Evolutionary conservation across 2,797 vertebrate genomes (phyloP).

Genomic region (Coluber constrictor): DNA sequence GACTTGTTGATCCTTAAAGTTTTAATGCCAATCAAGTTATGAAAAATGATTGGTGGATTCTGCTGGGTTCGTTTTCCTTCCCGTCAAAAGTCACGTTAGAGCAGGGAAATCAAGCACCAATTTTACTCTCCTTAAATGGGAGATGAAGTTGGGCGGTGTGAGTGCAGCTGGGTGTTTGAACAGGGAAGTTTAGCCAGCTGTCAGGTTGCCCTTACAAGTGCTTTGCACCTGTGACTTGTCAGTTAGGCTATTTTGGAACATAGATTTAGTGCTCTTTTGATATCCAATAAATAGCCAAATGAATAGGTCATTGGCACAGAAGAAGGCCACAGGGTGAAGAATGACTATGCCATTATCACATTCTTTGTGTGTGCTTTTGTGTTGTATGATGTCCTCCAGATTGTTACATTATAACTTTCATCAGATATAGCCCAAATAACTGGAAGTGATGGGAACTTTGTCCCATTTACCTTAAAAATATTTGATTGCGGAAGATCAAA

Average conservation of each 20-base stretch:
- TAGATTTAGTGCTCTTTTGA: not conserved
- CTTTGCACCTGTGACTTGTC: not conserved
- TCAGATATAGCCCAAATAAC: not conserved
- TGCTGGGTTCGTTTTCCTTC: not conserved
- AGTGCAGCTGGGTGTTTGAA: not conserved
- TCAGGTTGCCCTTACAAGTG: not conserved
- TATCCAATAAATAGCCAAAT: not conserved
- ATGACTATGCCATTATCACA: not conserved
- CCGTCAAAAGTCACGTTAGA: not conserved
- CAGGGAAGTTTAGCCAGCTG: not conserved
- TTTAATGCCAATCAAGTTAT: not conserved
- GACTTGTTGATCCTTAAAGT: not conserved
- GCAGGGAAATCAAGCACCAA: not conserved
- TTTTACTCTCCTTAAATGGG: not conserved
- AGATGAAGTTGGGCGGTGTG: not conserved
- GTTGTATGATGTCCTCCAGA: not conserved
- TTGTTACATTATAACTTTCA: not conserved
- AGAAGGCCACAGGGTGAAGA: not conserved
- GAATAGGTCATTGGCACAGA: not conserved
- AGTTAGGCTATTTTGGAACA: not conserved
- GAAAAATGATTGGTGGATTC: not conserved
- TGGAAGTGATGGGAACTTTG: not conserved
- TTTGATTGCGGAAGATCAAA: not conserved
- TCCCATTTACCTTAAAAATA: not conserved
- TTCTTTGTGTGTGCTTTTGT: not conserved